These are phyloP conservation scores for Melanotaenia nigrans DNA, from an alignment of 2,797 vertebrate species.

Conservation along the genomic window DNA sequence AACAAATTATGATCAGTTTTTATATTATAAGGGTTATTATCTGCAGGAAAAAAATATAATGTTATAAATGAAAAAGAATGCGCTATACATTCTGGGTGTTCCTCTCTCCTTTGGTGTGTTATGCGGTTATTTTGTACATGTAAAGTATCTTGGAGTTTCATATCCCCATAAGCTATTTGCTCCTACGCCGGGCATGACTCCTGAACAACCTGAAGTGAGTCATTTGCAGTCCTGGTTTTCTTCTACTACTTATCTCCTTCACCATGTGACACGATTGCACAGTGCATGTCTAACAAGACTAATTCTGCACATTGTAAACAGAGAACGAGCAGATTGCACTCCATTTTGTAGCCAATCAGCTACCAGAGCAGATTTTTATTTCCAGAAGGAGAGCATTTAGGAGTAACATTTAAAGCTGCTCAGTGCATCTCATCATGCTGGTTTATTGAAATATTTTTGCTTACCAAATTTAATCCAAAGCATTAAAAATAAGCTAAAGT, in stretches of 20 bases:
- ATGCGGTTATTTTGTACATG: neutral
- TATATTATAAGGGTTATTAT: neutral
- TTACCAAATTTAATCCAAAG: slow-evolving; percentile 26
- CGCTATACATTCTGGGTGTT: neutral
- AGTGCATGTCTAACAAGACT: neutral
- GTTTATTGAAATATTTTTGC: neutral
- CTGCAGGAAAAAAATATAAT: neutral
- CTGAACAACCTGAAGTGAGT: neutral
- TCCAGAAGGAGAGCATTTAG: neutral
- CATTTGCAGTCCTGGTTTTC: neutral
- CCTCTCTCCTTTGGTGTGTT: neutral
- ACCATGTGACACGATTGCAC: neutral
- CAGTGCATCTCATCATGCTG: slow-evolving; percentile 3
- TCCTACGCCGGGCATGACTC: neutral
- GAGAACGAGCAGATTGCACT: neutral
- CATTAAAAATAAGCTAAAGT: slow-evolving; percentile 41
- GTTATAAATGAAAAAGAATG: neutral
- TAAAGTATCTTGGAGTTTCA: neutral
- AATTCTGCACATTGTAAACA: neutral
- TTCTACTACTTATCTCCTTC: neutral
- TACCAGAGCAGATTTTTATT: neutral
- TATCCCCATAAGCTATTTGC: neutral
- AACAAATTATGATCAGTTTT: neutral
- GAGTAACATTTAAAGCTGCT: slow-evolving; percentile 4
- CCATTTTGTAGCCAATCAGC: neutral